These are phyloP conservation scores for Drosophila atripex DNA, from an alignment of 2,888 invertebrate genomes.

Conservation along the genomic window DNA sequence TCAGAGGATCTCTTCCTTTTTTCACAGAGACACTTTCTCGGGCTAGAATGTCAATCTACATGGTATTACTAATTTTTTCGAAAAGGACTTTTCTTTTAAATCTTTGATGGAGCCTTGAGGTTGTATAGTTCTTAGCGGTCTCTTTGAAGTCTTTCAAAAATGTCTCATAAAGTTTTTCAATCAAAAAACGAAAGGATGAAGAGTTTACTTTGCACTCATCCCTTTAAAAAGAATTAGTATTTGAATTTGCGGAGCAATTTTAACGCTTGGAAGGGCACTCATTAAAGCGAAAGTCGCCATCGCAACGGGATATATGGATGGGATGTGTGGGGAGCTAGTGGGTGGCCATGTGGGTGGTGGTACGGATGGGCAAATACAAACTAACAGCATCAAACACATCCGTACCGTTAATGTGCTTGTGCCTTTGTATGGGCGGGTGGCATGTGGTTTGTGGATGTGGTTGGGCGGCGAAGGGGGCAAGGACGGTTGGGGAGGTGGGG, in stretches of 20 bases:
- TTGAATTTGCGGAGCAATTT: slow-evolving; percentile 53
- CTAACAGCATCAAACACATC: slow-evolving; percentile 55
- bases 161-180: neutral
- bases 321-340: slow-evolving; percentile 1
- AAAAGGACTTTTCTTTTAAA: too few species aligned
- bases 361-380: slow-evolving; percentile 42
- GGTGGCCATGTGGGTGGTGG: slow-evolving; percentile 1
- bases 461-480: slow-evolving; percentile 1
- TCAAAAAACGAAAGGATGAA: neutral
- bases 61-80: too few species aligned
- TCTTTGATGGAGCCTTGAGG: too few species aligned
- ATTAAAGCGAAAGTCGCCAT: slow-evolving; percentile 60
- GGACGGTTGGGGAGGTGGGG: neutral
- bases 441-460: slow-evolving; percentile 31
- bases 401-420: slow-evolving; percentile 65
- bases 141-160: too few species aligned
- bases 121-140: too few species aligned
- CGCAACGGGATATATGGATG: slow-evolving; percentile 16
- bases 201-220: slow-evolving; percentile 11
- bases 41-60: too few species aligned
- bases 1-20: too few species aligned
- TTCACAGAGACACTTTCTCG: too few species aligned
- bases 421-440: slow-evolving; percentile 22
- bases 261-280: slow-evolving; percentile 58
- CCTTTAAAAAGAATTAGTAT: slow-evolving; percentile 25